Conservation (phyloP, 2,113 vertebrate species). For the Galeopterus variegatus region DNA sequence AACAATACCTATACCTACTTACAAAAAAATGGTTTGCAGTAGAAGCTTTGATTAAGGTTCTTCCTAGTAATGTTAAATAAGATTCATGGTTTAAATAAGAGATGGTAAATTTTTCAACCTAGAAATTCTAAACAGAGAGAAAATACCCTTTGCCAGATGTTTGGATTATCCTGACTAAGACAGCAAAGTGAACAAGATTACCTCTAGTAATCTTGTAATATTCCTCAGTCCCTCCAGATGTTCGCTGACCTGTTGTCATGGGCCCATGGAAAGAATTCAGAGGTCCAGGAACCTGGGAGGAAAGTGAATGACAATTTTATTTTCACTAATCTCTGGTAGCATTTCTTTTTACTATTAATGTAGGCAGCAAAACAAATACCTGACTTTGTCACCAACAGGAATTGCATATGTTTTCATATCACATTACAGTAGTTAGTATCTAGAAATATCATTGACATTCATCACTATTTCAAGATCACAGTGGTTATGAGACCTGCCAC, state of each 20-base stretch:
- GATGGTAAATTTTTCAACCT: not conserved
- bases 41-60: not conserved
- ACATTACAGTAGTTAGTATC: not conserved
- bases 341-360: not conserved
- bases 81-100: not conserved
- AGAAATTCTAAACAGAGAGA: not conserved
- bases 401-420: not conserved
- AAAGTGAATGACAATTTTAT: not conserved
- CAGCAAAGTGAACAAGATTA: not conserved
- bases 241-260: not conserved
- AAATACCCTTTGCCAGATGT: not conserved
- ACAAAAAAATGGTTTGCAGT: not conserved
- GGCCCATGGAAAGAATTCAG: not conserved
- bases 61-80: slow-evolving; percentile 42
- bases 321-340: not conserved
- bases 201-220: not conserved
- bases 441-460: not conserved
- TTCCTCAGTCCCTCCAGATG: not conserved
- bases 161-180: not conserved
- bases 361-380: not conserved
- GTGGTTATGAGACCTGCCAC: not conserved
- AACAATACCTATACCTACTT: not conserved
- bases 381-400: not conserved
- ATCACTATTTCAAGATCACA: not conserved
- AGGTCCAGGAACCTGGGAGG: not conserved